phyloP scores from a whole-genome alignment of 2,797 vertebrate genomes.

The Myotis myotis region DNA sequence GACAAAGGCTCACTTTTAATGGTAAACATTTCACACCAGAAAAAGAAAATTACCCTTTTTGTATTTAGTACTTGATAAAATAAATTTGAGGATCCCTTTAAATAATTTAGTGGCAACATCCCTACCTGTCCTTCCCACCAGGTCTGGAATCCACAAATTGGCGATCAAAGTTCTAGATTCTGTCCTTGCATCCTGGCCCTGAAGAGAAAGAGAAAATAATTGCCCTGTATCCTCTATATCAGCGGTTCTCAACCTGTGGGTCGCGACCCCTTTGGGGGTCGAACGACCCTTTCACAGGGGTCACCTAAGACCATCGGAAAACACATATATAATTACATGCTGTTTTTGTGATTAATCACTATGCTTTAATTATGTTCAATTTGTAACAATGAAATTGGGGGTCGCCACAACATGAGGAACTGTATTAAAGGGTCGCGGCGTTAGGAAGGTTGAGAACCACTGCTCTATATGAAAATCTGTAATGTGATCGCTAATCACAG shows the following conservation, averaged over 20 bases:
- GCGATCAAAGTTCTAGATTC: not conserved
- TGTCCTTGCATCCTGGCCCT: not conserved
- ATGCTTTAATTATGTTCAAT: no score
- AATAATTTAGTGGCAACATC: not conserved
- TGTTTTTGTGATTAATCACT: no score
- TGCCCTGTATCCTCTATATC: not conserved
- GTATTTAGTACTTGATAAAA: slow-evolving; percentile 5
- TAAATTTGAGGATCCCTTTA: not conserved
- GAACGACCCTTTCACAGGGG: no score
- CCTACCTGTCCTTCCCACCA: not conserved
- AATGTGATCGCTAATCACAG: not conserved
- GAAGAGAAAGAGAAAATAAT: not conserved
- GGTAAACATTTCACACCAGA: not conserved
- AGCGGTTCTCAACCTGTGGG: no score
- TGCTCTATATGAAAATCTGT: not conserved
- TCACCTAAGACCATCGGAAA: no score
- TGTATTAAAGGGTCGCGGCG: no score
- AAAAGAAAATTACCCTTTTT: not conserved
- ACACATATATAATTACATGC: no score
- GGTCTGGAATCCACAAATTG: not conserved
- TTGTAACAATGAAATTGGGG: no score
- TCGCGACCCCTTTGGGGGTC: no score
- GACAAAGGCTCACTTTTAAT: not conserved
- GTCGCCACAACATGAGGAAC: no score
- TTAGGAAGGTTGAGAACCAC: no score